Evolutionary conservation across 2,888 invertebrate genomes (phyloP), one percentile per base, ranked within the genome.

Genomic region (Chrysina gloriosa): DNA sequence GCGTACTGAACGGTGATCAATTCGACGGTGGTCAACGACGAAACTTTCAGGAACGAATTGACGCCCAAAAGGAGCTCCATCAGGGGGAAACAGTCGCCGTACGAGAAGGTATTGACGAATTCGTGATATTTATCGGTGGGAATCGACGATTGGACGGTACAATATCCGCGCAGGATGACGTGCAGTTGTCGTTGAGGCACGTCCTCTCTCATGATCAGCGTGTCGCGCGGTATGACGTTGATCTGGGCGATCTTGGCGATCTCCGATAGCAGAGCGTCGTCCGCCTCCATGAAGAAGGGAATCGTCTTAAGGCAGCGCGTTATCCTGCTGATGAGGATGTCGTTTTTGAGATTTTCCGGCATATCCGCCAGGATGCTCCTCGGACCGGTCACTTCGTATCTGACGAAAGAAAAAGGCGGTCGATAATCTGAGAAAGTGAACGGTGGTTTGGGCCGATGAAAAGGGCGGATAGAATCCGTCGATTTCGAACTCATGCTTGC

Each of bases 321-420:
- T 83, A 86, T 85, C 70, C 84, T 84, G 67, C 85, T 84, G 70
- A 84, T 84, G 61, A 80, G 16, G 6, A 67, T 39, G 31, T 67
- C 36, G 27, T 63, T 50, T 21, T 42, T 67, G 6, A 67, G 16
- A 16, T 63, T 48, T 5, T 61, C 42, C 4, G 67, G 67, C 27
- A 67, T 50, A 21, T 63, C 45, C 19, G 25, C 50, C 6, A 67
- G 11, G 19, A 67, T 63, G 23, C 67, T 67, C 1, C 42, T 27
- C 6, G 48, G 36, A 11, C 67, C 67, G 4, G 67, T 61, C 11
- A 67, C 52, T 5, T 61, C 23, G 21, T 58, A 63, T 21, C 65
- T 65, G 27, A n/a, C n/a, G n/a, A n/a, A n/a, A n/a, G n/a, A n/a
- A n/a, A n/a, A n/a, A n/a, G n/a, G n/a, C n/a, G n/a, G n/a, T n/a